Percentiles rank a stretch among this genome's conserved stretches.
Evolutionary conservation across 2,113 vertebrate species (phyloP).

Genomic region (zebrafish (Danio rerio)): GRCz12tu NC_133177.1:43802001-43802500

Average conservation of each 20-base stretch:
- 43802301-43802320: slow-evolving; percentile 52
- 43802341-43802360: slow-evolving; percentile 62
- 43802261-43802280: slow-evolving; percentile 28
- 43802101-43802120: slow-evolving; percentile 23
- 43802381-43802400: slow-evolving; percentile 56
- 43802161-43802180: slow-evolving; percentile 11
- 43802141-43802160: slow-evolving; percentile 37
- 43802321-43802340: slow-evolving; percentile 47
- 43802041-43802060: background rate
- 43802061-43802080: background rate
- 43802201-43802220: slow-evolving; percentile 27
- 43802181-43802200: slow-evolving; percentile 22
- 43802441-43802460: slow-evolving; percentile 43
- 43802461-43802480: slow-evolving; percentile 39
- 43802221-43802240: background rate
- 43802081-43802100: slow-evolving; percentile 24
- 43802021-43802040: too few relatives aligned
- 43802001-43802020: too few relatives aligned
- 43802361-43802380: slow-evolving; percentile 29
- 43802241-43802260: background rate
- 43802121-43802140: background rate
- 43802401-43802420: slow-evolving; percentile 26
- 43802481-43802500: slow-evolving; percentile 9
- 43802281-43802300: slow-evolving; percentile 33
- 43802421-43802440: slow-evolving; percentile 68